phyloP scores from a whole-genome alignment of 2,113 vertebrate species.

The Sminthopsis crassicaudata region DNA sequence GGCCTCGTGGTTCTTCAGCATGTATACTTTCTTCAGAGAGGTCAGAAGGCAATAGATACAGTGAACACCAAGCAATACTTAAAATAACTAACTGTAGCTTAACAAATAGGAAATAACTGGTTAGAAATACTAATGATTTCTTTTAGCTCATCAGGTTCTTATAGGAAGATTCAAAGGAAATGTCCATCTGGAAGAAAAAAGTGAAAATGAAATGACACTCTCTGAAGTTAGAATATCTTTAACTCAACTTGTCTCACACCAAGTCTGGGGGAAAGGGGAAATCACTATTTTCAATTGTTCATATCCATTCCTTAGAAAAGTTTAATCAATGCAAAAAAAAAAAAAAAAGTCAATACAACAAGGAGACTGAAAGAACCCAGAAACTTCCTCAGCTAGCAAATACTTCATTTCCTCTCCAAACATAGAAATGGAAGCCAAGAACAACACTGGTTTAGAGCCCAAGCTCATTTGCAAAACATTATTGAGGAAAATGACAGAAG shows the following conservation, averaged over 20 bases:
- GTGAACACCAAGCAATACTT: too few relatives aligned
- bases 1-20: too few relatives aligned
- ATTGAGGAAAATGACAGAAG: background rate
- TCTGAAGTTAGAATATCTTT: background rate
- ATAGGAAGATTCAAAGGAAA: background rate
- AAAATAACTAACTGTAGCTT: background rate
- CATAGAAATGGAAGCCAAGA: background rate
- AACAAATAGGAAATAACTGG: background rate
- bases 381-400: background rate
- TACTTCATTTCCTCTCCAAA: background rate
- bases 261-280: background rate
- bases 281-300: background rate
- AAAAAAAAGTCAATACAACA: background rate
- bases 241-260: background rate
- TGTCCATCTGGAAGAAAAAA: background rate
- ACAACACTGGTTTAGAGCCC: background rate
- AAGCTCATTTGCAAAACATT: conserved; percentile 3
- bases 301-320: background rate
- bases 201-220: background rate
- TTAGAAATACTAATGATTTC: background rate
- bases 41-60: too few relatives aligned
- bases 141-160: background rate
- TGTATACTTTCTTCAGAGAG: too few relatives aligned
- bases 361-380: conserved; percentile 1
- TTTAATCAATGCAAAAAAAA: background rate